Percentiles rank a stretch among this genome's conserved stretches.
Conservation (phyloP, 2,113 vertebrate genomes). For the Rhinopomastus cyanomelas region DNA sequence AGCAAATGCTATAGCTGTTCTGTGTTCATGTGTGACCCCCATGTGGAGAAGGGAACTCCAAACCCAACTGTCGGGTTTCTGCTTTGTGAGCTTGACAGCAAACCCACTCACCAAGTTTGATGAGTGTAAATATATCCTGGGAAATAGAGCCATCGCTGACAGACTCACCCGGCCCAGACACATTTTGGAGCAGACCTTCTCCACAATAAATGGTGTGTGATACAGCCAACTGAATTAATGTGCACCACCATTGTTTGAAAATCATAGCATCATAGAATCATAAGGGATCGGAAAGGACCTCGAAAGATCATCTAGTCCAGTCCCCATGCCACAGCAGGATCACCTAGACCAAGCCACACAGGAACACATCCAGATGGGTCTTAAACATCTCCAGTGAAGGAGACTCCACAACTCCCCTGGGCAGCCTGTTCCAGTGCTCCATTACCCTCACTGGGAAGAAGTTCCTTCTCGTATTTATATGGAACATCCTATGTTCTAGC, state of each 20-base stretch:
- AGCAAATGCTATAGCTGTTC: slow-evolving; percentile 30
- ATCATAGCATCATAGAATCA: too few relatives aligned
- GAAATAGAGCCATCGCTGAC: slow-evolving; percentile 43
- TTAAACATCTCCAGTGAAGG: too few relatives aligned
- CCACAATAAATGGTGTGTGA: background rate
- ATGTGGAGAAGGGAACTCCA: slow-evolving; percentile 44
- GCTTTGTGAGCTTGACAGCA: slow-evolving; percentile 36
- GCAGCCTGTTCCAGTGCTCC: too few relatives aligned
- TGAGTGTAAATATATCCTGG: slow-evolving; percentile 54
- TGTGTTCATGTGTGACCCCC: slow-evolving; percentile 27
- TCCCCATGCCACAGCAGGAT: too few relatives aligned
- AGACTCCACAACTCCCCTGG: too few relatives aligned
- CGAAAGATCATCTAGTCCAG: too few relatives aligned
- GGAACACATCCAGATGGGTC: too few relatives aligned
- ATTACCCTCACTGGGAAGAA: too few relatives aligned
- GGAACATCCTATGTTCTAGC: too few relatives aligned
- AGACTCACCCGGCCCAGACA: slow-evolving; percentile 52
- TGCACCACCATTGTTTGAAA: background rate
- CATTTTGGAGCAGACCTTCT: slow-evolving; percentile 43
- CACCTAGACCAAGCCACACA: too few relatives aligned
- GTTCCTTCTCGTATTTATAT: too few relatives aligned
- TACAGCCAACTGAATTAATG: slow-evolving; percentile 19
- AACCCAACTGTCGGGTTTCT: slow-evolving; percentile 45
- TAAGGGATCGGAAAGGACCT: too few relatives aligned
- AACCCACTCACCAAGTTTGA: slow-evolving; percentile 56